Conservation (phyloP, 37 sponge, comb jelly and placozoan species). For the Hexactinellida sp. region DNA sequence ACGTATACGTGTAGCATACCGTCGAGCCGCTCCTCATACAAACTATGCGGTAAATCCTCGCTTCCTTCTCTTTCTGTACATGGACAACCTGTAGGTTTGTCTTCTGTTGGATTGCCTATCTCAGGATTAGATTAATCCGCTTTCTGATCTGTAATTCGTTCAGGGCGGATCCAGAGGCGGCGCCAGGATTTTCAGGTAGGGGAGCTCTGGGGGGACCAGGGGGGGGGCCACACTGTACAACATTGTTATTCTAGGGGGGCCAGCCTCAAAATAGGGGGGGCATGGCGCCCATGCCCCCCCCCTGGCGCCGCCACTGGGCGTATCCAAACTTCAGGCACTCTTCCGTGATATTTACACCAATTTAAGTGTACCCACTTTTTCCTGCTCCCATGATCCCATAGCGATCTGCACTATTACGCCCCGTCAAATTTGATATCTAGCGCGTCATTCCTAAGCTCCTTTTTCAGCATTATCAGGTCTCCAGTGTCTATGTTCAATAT, state of each 20-base stretch:
- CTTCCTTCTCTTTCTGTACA: not conserved
- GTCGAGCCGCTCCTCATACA: not conserved
- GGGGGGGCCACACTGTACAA: too few relatives aligned
- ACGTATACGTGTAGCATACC: not conserved
- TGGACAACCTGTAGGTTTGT: too few relatives aligned
- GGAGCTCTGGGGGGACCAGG: too few relatives aligned
- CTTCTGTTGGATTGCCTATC: too few relatives aligned
- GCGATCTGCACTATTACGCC: not conserved
- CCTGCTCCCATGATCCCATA: not conserved
- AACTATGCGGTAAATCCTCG: not conserved
- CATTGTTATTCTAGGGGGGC: too few relatives aligned
- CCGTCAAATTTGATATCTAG: not conserved
- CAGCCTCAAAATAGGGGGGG: too few relatives aligned
- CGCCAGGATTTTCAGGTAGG: too few relatives aligned
- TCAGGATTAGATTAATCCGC: too few relatives aligned
- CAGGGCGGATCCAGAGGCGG: too few relatives aligned
- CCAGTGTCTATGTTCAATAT: not conserved
- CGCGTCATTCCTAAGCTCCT: not conserved
- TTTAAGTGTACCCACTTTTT: slow-evolving; percentile 4
- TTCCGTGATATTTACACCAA: not conserved
- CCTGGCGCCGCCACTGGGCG: not conserved
- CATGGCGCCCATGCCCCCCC: too few relatives aligned
- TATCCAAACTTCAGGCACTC: too few relatives aligned
- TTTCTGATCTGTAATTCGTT: too few relatives aligned
- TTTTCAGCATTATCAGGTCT: not conserved